phyloP scores from a whole-genome alignment of 2,888 invertebrate species.

The Campopleginae sp. region DNA sequence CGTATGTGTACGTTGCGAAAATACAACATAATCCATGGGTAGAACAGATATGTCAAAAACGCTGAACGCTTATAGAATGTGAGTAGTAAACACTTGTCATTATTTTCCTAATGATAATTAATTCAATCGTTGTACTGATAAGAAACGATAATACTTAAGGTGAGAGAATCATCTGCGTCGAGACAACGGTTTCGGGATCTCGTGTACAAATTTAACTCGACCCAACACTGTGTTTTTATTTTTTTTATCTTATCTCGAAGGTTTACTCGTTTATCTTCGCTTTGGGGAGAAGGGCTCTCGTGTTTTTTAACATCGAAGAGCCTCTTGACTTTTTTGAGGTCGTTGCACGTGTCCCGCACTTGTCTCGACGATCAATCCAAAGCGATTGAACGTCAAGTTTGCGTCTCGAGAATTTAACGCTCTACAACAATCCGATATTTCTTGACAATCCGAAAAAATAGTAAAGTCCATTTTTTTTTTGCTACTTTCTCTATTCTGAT shows the following conservation, averaged over 20 bases:
- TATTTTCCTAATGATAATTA: conserved; percentile 31
- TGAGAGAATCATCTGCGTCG: not conserved
- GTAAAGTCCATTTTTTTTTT: not conserved
- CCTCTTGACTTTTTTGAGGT: not conserved
- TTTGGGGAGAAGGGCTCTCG: conserved; percentile 29
- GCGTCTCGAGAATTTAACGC: not conserved
- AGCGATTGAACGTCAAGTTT: not conserved
- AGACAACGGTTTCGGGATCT: conserved; percentile 23
- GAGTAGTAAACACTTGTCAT: conserved; percentile 85
- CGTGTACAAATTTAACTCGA: conserved; percentile 4
- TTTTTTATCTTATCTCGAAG: conserved; percentile 46
- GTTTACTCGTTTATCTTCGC: conserved; percentile 23
- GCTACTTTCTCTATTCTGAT: no score
- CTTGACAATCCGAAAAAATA: not conserved
- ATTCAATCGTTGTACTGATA: not conserved
- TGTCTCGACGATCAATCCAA: not conserved
- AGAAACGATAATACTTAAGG: not conserved
- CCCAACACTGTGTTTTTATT: conserved; percentile 2
- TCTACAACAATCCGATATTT: not conserved
- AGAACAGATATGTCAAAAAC: conserved; percentile 91
- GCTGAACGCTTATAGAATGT: conserved; percentile 96
- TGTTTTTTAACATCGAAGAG: not conserved
- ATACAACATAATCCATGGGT: conserved; percentile 81
- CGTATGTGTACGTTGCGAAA: conserved; percentile 46
- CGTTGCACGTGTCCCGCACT: not conserved